Base-by-base conservation (phyloP, 2,888 invertebrate species). In the Tanytarsus gracilentus region DNA sequence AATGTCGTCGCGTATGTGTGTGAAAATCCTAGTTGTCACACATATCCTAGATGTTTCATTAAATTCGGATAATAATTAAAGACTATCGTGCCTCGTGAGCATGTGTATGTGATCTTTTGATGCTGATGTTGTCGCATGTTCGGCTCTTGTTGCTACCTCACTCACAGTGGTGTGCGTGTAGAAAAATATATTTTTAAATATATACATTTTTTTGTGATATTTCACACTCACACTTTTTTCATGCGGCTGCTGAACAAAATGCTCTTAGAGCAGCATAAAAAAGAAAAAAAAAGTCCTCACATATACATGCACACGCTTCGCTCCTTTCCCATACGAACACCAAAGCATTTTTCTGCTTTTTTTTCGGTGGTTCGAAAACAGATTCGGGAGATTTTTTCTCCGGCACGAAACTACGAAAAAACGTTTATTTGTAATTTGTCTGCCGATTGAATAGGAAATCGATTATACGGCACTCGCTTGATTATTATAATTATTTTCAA, bases 371-470 rank as follows among this genome's bases (percentile, higher is more conserved):
- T 25, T 55, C 55, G 40, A 39, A n/a, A 51, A 30, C 51, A 36
- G 44, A 21, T 53, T 53, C 23, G 53, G 18, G 27, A 55, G 39
- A 39, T 39, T 55, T 55, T 53, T 44, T 44, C 44, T 44, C 44
- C 23, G 18, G 16, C 44, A 23, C 44, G 21, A 44, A 44, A 44
- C 44, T 44, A 44, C 53, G 33, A 40, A 55, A 53, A 55, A 55
- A 55, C 55, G 55, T 58, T 58, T 58, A 58, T 44, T 58, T 58
- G 48, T 58, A 58, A 58, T 58, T 58, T 48, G 58, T 58, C 58
- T 58, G 48, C 58, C 48, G 58, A 58, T 58, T 58, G 58, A 58
- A 58, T 58, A 58, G 58, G 58, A 58, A 58, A 58, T 58, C 58
- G 58, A 58, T 58, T 44, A 58, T 30, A 40, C 39, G 55, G 55